Evolutionary conservation across 2,888 invertebrate species (phyloP).

Genomic region (Nomada fucata): DNA sequence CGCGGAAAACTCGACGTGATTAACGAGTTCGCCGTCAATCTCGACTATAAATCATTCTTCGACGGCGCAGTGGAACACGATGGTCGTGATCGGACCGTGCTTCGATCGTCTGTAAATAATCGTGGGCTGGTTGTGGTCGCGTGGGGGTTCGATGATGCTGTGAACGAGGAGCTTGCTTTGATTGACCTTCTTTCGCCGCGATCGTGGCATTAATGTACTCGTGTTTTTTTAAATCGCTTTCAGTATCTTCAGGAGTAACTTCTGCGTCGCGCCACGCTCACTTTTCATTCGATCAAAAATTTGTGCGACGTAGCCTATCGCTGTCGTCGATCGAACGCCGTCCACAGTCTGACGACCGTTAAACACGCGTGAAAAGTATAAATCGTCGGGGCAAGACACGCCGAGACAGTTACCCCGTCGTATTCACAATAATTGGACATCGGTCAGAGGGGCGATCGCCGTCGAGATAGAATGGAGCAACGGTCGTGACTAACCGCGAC

Average conservation of each 20-base stretch:
- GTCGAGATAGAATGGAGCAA: constrained; percentile 41
- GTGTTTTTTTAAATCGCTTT: too few relatives aligned
- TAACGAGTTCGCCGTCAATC: constrained; percentile 59
- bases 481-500: constrained; percentile 55
- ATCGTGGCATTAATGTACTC: too few relatives aligned
- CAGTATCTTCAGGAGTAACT: background rate
- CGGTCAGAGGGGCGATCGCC: constrained; percentile 47
- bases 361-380: constrained; percentile 15
- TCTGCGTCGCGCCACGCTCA: background rate
- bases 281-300: background rate
- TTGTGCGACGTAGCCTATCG: too few relatives aligned
- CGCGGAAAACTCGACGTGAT: constrained; percentile 56
- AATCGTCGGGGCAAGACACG: constrained; percentile 17
- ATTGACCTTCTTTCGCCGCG: too few relatives aligned
- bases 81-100: constrained; percentile 37
- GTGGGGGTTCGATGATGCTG: background rate
- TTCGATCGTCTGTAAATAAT: constrained; percentile 24
- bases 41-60: constrained; percentile 51
- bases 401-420: constrained; percentile 22
- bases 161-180: too few relatives aligned
- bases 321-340: too few relatives aligned
- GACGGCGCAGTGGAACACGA: constrained; percentile 43
- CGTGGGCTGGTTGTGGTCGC: constrained; percentile 18
- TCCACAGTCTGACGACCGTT: background rate
- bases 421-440: constrained; percentile 58